Base-by-base conservation (phyloP, 2,113 vertebrate genomes). In the Polypterus bichir region DNA sequence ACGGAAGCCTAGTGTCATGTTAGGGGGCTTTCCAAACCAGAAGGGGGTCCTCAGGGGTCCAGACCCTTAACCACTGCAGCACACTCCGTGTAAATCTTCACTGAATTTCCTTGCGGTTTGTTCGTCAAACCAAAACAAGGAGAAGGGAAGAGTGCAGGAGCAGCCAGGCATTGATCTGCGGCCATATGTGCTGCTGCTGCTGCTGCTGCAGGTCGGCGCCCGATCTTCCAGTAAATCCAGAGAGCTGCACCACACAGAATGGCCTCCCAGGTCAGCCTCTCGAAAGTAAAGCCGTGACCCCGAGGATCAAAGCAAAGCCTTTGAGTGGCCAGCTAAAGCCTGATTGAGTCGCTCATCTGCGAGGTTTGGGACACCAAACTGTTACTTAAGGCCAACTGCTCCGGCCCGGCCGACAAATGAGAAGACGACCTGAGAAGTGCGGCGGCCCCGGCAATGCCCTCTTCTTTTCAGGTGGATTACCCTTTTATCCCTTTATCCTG, bases 311-410 rank as follows among this genome's bases (percentile, higher is more conserved):
- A 70, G 71, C 72, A 87, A 85, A 81, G 76, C 81, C 75, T 86
- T 83, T 82, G 84, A 85, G 77, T 71, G 68, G 78, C 71, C 62
- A 59, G 75, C 74, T 89, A 88, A 86, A 84, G 76, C 74, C 73
- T 66, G 67, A 66, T 80, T 86, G 81, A 88, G 77, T 72, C 56
- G 75, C 76, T 84, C 77, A 81, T 79, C 85, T 83, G 80, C 72
- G 64, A 70, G 72, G 69, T 79, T 67, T 69, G 71, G 77, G 68
- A 73, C 57, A 65, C 68, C 71, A 73, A 66, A 61, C 54, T 74
- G 60, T 75, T 72, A 73, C 62, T 77, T 70, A 74, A 75, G 74
- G 65, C 74, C 76, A 80, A 76, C 74, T 77, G 62, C 73, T 71
- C 64, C 71, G 79, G 77, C 80, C 76, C 82, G 81, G 56, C 48